Evolutionary conservation across 2,888 invertebrate species (phyloP), one percentile per base, ranked within the genome.

Genomic region (Trypoxylon attenuatum): DNA sequence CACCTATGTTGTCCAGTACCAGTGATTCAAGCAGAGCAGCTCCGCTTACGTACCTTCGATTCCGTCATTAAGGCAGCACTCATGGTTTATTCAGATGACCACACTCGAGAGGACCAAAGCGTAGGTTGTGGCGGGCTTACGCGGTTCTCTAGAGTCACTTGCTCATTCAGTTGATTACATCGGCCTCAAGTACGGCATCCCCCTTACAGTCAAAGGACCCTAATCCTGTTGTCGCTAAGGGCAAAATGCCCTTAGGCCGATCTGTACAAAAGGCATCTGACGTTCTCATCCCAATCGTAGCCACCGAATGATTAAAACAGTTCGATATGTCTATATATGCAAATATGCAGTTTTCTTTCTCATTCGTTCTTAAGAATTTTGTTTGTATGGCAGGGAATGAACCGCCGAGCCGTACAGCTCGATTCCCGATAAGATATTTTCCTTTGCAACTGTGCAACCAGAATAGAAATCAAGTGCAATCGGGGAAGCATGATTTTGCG

Each of bases 21-120:
- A 50, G 57, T 69, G 76, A 76, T 72, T 76, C 69, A 39, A 69
- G 65, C 59, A 52, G 51, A 49, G 59, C 41, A 67, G 60, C 59
- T 29, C 69, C 68, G 67, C 76, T 73, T 76, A n/a, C n/a, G 73
- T 76, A 76, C 61, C 73, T 81, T 80, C 79, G 79, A 81, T 82
- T 82, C 70, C 71, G 72, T 82, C 82, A 82, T 82, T 82, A 80
- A 78, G 78, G 76, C 73, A 69, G 73, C 71, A 75, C 79, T 83
- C 82, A 82, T 83, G 81, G 76, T 82, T 83, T 83, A 83, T 83
- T 83, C 82, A 83, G 80, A 78, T 81, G 81, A 79, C 78, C 80
- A 76, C 76, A 69, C 51, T 62, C 61, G 71, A 57, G 69, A 58
- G 66, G 72, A 56, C 71, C 67, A 63, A 57, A 63, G 61, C 68